Evolutionary conservation across 2,888 invertebrate genomes (phyloP), one percentile per base, ranked within the genome.

Genomic region (Mylabris sibirica): DNA sequence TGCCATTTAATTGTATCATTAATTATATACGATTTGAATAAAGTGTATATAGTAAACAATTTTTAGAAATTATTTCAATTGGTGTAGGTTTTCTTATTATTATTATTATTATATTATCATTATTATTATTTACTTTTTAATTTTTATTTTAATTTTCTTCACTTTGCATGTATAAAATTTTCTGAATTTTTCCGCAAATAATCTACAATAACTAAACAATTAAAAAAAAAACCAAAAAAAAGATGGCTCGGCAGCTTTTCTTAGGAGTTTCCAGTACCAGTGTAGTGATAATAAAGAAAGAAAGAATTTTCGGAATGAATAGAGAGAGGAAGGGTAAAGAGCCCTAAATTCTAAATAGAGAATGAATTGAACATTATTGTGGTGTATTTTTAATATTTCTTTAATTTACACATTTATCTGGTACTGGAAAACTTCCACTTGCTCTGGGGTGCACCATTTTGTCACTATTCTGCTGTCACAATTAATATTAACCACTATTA

Each of bases 361-460:
- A 8, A 30, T 30, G 30, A 30, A n/a, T n/a, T n/a, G n/a, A n/a
- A n/a, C n/a, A n/a, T n/a, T n/a, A n/a, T n/a, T n/a, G n/a, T n/a
- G n/a, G n/a, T n/a, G n/a, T n/a, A n/a, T n/a, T n/a, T n/a, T n/a
- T n/a, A n/a, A n/a, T n/a, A n/a, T 8, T 30, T 30, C 30, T 30
- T 30, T 30, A 30, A 30, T 30, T 30, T 30, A 30, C 30, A 30
- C 30, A 30, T 30, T 22, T 17, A 59, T 72, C 67, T 69, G 67
- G 69, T 72, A 67, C 72, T 67, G 67, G 66, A 72, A 72, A 68
- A 61, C 68, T 65, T 64, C 60, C 65, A 76, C 79, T 81, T 82
- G 82, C 82, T 84, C 82, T 82, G 84, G 84, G 84, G 83, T 84
- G 84, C 84, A 84, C 83, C 70, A 70, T 79, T 84, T 82, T 84